Conservation (phyloP, 2,888 invertebrate species). For the Plagodis dolabraria region DNA sequence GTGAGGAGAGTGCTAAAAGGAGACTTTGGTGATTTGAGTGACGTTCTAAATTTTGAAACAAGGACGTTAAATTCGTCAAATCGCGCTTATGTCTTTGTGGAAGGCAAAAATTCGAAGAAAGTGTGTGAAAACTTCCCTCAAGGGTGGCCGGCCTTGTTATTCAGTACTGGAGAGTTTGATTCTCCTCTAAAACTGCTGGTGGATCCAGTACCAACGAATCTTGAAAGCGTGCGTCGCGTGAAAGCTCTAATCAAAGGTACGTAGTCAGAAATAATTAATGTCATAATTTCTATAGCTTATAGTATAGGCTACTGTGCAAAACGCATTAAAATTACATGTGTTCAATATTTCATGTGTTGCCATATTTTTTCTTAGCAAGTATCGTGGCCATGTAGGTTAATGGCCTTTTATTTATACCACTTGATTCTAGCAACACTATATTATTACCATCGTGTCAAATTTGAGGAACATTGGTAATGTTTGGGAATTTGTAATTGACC, state of each 20-base stretch:
- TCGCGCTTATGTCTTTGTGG: conserved; percentile 71
- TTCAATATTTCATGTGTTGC: too few species aligned
- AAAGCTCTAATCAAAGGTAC: conserved; percentile 78
- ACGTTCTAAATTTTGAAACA: conserved; percentile 74
- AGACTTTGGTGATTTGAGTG: conserved; percentile 72
- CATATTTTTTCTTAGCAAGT: too few species aligned
- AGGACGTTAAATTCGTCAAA: conserved; percentile 72
- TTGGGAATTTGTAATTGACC: too few species aligned
- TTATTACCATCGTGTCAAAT: too few species aligned
- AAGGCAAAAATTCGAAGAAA: conserved; percentile 57
- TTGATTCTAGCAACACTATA: too few species aligned
- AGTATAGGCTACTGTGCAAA: too few species aligned
- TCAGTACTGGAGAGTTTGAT: conserved; percentile 58
- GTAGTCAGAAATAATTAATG: neutral
- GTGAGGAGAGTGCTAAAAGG: conserved; percentile 78
- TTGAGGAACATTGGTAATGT: too few species aligned
- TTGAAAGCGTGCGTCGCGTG: conserved; percentile 72
- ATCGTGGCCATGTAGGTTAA: too few species aligned
- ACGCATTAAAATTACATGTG: too few species aligned
- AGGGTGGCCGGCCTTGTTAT: conserved; percentile 70
- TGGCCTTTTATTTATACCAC: too few species aligned
- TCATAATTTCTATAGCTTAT: too few species aligned
- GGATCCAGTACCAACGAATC: conserved; percentile 74
- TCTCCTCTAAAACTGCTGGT: conserved; percentile 68
- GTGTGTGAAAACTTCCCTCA: conserved; percentile 51